Evolutionary conservation across 2,113 vertebrate species (phyloP).

Genomic region (Erythrolamprus reginae): DNA sequence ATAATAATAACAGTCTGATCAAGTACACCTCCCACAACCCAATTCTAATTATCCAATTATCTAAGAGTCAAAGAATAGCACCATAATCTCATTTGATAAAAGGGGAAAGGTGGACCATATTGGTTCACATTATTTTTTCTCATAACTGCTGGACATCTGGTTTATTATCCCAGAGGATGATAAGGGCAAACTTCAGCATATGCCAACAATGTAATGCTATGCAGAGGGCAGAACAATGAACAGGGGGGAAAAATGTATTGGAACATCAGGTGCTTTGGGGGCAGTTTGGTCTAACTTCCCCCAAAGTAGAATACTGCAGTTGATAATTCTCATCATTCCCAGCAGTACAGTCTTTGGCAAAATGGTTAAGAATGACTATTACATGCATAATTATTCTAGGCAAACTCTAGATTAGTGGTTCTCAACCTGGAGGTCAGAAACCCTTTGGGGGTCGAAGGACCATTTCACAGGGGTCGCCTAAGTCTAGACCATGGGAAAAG

Average conservation of each 20-base stretch:
- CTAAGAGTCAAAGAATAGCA: neutral
- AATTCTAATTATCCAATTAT: constrained; percentile 8
- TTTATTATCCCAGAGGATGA: neutral
- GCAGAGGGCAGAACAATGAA: neutral
- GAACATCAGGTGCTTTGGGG: neutral
- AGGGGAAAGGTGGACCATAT: neutral
- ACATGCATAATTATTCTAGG: neutral
- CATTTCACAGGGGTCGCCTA: too few species aligned
- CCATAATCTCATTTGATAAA: neutral
- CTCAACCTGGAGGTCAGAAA: too few species aligned
- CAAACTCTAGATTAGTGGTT: neutral
- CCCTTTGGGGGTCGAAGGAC: too few species aligned
- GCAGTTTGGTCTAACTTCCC: neutral
- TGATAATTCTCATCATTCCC: neutral
- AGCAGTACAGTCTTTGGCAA: neutral
- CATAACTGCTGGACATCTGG: neutral
- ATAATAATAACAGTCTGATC: constrained; percentile 22
- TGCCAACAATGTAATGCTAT: neutral
- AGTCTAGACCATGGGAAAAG: too few species aligned
- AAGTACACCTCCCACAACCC: neutral
- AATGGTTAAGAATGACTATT: neutral
- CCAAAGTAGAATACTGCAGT: neutral
- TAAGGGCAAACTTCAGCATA: neutral
- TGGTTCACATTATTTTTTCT: neutral
- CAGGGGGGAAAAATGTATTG: too few species aligned